Conservation (phyloP, 2,888 invertebrate genomes). For the Drosophila pseudotalamancana region DNA sequence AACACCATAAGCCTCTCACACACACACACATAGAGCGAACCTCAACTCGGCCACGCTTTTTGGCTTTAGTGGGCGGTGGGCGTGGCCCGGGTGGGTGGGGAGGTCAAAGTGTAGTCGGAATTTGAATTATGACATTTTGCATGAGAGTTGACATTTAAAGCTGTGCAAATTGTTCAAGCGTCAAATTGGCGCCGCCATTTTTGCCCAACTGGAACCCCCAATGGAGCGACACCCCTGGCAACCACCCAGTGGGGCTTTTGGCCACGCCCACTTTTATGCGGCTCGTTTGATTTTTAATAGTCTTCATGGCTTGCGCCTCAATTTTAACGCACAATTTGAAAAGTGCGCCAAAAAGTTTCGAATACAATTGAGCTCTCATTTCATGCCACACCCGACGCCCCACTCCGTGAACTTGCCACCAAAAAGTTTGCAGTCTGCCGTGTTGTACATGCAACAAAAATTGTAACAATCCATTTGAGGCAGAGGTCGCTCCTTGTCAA, state of each 20-base stretch:
- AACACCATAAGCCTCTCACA: neutral
- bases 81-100: conserved; percentile 3
- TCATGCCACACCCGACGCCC: neutral
- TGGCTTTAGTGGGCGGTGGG: conserved; percentile 12
- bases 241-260: conserved; percentile 1
- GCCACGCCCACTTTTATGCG: conserved; percentile 73
- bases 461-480: conserved; percentile 45
- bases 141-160: conserved; percentile 77
- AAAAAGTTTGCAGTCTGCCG: conserved; percentile 33
- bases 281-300: conserved; percentile 74
- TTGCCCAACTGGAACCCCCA: neutral
- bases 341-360: conserved; percentile 59
- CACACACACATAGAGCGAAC: conserved; percentile 2
- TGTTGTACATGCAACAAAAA: conserved; percentile 59
- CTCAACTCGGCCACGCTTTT: conserved; percentile 40
- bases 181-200: conserved; percentile 75
- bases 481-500: neutral
- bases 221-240: neutral
- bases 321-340: conserved; percentile 77
- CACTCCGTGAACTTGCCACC: neutral
- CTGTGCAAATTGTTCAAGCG: conserved; percentile 79
- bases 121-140: conserved; percentile 79
- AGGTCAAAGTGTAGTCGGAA: conserved; percentile 7
- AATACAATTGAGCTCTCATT: conserved; percentile 49
- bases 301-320: conserved; percentile 56